These are phyloP conservation scores for Agrochola litura DNA, from an alignment of 2,888 invertebrate genomes.

Conservation along the genomic window DNA sequence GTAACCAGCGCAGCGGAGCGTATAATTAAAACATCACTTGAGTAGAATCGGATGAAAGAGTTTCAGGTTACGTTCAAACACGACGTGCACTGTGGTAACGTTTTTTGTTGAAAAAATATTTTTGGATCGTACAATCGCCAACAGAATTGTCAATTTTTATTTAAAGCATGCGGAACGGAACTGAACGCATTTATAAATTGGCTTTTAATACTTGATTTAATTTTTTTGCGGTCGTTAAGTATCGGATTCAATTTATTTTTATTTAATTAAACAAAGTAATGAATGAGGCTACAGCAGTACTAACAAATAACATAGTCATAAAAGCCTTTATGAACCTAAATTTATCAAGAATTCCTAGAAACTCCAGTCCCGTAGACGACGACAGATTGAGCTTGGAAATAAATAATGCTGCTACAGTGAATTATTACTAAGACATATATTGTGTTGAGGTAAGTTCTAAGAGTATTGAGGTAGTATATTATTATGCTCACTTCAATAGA, in stretches of 20 bases:
- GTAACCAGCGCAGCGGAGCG: constrained; percentile 75
- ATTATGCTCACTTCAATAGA: background rate
- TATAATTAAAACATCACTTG: constrained; percentile 83
- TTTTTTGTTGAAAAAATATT: constrained; percentile 54
- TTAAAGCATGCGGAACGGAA: constrained; percentile 44
- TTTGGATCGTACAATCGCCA: constrained; percentile 46
- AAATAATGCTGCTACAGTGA: background rate
- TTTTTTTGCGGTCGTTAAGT: constrained; percentile 14
- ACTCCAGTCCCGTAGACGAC: background rate
- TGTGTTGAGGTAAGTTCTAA: constrained; percentile 4
- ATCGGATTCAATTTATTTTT: constrained; percentile 21
- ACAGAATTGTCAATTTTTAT: constrained; percentile 49
- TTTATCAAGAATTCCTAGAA: background rate
- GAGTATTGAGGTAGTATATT: constrained; percentile 1
- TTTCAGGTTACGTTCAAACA: constrained; percentile 65
- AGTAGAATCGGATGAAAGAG: constrained; percentile 70
- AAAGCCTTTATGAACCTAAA: background rate
- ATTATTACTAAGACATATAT: constrained; percentile 13
- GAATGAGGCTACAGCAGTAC: background rate
- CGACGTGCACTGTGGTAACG: constrained; percentile 52
- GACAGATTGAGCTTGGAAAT: constrained; percentile 1
- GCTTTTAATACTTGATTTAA: constrained; percentile 40
- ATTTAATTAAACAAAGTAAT: constrained; percentile 8
- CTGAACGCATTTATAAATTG: constrained; percentile 41
- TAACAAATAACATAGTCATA: too few species aligned